A percentile compares a stretch with the other conserved stretches of the same genome.
These are phyloP conservation scores for Pluvialis apricaria DNA, from an alignment of 2,113 vertebrate genomes.

Conservation along the genomic window DNA sequence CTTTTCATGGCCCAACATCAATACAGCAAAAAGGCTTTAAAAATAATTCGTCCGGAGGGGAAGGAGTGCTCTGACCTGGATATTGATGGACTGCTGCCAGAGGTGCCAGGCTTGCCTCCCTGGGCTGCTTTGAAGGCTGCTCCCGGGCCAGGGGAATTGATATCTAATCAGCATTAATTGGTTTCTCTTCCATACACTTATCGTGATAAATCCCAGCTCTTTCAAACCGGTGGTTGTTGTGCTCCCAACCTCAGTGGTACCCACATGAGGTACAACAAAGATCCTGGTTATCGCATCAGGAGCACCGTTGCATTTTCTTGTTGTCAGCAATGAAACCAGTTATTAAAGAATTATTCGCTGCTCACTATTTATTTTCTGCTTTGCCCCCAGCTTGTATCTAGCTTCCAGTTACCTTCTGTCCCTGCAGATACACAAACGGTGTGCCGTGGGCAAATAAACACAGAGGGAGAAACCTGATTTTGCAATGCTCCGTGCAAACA, in stretches of 20 bases:
- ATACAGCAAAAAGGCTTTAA: neutral
- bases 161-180: neutral
- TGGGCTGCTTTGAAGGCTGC: neutral
- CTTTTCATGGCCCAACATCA: neutral
- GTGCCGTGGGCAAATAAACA: neutral
- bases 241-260: neutral
- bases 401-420: neutral
- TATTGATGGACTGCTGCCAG: neutral
- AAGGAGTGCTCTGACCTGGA: neutral
- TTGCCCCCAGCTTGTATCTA: neutral
- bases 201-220: neutral
- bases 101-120: neutral
- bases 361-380: neutral
- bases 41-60: neutral
- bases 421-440: fast-evolving
- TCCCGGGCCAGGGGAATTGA: neutral
- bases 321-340: neutral
- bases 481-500: too few relatives aligned
- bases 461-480: neutral
- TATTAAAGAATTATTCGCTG: neutral
- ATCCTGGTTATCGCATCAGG: neutral
- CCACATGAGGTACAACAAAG: neutral
- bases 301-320: neutral
- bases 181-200: neutral
- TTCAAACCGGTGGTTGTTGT: neutral